phyloP scores from a whole-genome alignment of 2,888 invertebrate genomes.

The Heliconius ismenius region DNA sequence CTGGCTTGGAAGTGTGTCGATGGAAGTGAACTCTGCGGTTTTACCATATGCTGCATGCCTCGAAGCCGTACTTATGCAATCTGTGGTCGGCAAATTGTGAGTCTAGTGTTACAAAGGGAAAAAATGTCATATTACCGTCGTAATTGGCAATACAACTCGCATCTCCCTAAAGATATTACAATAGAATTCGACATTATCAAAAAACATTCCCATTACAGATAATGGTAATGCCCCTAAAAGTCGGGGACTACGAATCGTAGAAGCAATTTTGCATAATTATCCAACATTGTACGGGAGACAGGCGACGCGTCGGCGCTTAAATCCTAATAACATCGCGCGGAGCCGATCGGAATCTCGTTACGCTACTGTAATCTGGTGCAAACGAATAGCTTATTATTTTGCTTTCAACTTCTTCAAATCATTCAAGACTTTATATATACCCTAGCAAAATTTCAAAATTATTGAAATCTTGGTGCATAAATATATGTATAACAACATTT shows the following conservation, averaged over 20 bases:
- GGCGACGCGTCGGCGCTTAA: constrained; percentile 70
- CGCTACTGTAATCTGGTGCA: constrained; percentile 68
- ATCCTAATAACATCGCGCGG: constrained; percentile 75
- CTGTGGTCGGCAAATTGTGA: constrained; percentile 66
- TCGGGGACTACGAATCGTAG: constrained; percentile 76
- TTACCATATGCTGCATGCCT: constrained; percentile 62
- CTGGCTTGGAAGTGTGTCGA: constrained; percentile 69
- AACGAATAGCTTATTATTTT: constrained; percentile 68
- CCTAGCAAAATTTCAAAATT: neutral
- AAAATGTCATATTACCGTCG: constrained; percentile 51
- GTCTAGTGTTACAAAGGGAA: constrained; percentile 64
- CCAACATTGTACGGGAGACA: constrained; percentile 65
- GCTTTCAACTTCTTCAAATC: constrained; percentile 45
- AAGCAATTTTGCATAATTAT: constrained; percentile 82
- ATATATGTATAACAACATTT: neutral
- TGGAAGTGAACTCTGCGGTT: constrained; percentile 73
- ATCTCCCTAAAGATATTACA: constrained; percentile 71
- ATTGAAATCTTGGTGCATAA: neutral
- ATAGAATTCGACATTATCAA: constrained; percentile 77
- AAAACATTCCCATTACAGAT: constrained; percentile 78
- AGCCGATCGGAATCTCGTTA: constrained; percentile 78
- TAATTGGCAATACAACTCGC: constrained; percentile 60
- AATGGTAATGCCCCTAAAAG: constrained; percentile 78
- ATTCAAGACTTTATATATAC: neutral
- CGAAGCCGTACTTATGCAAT: constrained; percentile 76